A percentile compares a stretch with the other conserved stretches of the same genome.
These are phyloP conservation scores for Todiramphus saurophagus DNA, from an alignment of 2,113 vertebrate species.

Conservation along the genomic window DNA sequence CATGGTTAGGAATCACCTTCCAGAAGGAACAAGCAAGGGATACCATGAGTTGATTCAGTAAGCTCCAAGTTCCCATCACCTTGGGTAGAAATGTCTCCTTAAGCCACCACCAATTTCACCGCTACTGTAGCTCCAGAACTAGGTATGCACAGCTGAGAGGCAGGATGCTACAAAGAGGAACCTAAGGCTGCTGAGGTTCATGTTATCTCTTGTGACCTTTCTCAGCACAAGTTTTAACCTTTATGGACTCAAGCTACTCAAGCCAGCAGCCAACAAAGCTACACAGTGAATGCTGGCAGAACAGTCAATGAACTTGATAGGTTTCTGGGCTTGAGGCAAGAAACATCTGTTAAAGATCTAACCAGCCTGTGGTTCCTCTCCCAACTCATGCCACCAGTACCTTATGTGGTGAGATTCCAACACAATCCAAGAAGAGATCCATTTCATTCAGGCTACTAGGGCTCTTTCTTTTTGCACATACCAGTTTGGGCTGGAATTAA, in stretches of 20 bases:
- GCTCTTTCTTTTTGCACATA: not conserved
- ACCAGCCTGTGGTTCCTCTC: not conserved
- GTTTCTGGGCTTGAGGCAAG: not conserved
- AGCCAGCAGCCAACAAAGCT: not conserved
- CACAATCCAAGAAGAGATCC: not conserved
- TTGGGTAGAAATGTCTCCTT: not conserved
- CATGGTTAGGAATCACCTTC: not conserved
- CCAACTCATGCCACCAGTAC: not conserved
- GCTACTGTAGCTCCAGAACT: not conserved
- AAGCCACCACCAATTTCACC: not conserved
- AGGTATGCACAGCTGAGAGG: not conserved
- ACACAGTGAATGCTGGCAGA: not conserved
- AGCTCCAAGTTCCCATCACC: not conserved
- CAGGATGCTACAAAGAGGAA: not conserved
- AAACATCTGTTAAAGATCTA: not conserved
- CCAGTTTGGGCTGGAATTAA: not conserved
- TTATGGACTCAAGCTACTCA: not conserved
- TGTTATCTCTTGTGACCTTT: not conserved
- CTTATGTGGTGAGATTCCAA: not conserved
- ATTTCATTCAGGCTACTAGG: not conserved
- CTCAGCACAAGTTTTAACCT: not conserved
- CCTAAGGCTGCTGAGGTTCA: not conserved
- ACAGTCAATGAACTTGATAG: not conserved
- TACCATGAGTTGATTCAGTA: not conserved
- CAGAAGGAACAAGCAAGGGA: not conserved